A percentile compares a stretch with the other conserved stretches of the same genome.
These are phyloP conservation scores for Sebastes minor DNA, from an alignment of 2,797 vertebrate species.

Conservation along the genomic window DNA sequence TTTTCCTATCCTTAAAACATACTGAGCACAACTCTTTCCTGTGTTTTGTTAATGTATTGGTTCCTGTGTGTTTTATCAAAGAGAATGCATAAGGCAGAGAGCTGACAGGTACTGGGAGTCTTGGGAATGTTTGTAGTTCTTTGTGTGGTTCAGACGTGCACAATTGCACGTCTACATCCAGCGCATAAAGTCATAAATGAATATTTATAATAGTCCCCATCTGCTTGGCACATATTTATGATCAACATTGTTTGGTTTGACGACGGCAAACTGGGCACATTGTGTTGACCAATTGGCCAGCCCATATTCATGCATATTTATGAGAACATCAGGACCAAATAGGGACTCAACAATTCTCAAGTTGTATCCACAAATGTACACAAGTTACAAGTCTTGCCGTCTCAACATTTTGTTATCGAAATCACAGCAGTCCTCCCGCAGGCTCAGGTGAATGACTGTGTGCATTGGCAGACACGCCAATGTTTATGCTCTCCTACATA, in stretches of 20 bases:
- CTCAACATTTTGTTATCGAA: constrained; percentile 46
- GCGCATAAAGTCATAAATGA: constrained; percentile 37
- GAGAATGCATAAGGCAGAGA: constrained; percentile 50
- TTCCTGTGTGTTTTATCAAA: constrained; percentile 62
- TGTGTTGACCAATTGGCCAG: constrained; percentile 16
- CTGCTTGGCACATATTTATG: constrained; percentile 29
- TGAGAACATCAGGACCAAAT: not conserved
- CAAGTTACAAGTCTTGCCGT: not conserved
- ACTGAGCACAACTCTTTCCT: constrained; percentile 18
- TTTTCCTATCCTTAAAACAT: constrained; percentile 28
- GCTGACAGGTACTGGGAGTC: constrained; percentile 52
- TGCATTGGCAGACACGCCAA: constrained; percentile 54
- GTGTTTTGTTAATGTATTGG: constrained; percentile 54
- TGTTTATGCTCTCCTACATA: constrained; percentile 76
- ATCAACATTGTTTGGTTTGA: constrained; percentile 35
- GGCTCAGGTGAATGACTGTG: constrained; percentile 50
- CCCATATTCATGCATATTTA: constrained; percentile 19
- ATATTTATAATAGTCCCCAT: constrained; percentile 46
- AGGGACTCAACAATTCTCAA: not conserved
- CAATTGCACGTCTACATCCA: constrained; percentile 39
- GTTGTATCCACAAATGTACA: not conserved
- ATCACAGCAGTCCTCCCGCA: constrained; percentile 26
- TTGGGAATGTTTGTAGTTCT: constrained; percentile 53
- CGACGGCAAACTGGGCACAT: constrained; percentile 15
- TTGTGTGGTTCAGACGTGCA: constrained; percentile 48